Evolutionary conservation across 2,797 vertebrate species (phyloP), one percentile per base, ranked within the genome.

Genomic region (Eleutherodactylus coqui): DNA sequence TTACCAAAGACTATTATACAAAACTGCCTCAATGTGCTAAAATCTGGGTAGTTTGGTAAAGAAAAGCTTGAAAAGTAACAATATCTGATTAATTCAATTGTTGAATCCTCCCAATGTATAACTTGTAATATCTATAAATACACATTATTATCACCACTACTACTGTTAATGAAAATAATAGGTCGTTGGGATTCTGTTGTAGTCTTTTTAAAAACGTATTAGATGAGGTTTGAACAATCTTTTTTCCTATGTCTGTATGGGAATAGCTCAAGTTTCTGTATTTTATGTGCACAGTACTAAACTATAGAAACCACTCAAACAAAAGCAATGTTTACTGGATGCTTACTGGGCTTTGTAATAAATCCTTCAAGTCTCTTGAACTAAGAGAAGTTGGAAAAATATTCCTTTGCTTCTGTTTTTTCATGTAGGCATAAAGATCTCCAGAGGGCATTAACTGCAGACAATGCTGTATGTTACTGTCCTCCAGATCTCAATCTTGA

Each of bases 391-490:
- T 69, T 67, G 58, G 53, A 82, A 83, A 83, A 82, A 83, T 77
- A 83, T 83, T 85, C 38, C 60, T 83, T 78, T 69, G 47, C 45
- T 75, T 41, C 73, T 60, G 79, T 87, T 86, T 83, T 87, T 51
- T 87, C 60, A 87, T 64, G 36, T 77, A 77, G 75, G 73, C 80
- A 77, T 77, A 83, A 70, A 75, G 73, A 83, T 83, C 80, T 87
- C 85, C 62, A 72, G 80, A 83, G 85, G 80, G 75, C 80, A 83
- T 87, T 83, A 83, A 83, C 85, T 78, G 73, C 62, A 83, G 80
- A 87, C 85, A 83, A 75, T 83, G 58, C 62, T n/a, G 72, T 87
- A 87, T 87, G 80, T 87, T 77, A 83, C 80, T 83, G 85, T 87
- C 62, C 9, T 60, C 80, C 62, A 83, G 49, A 69, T 69, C 72